A percentile compares a stretch with the other conserved stretches of the same genome.
phyloP scores from a whole-genome alignment of 1,140 invertebrate genomes.

The Plutomurus gul region DNA sequence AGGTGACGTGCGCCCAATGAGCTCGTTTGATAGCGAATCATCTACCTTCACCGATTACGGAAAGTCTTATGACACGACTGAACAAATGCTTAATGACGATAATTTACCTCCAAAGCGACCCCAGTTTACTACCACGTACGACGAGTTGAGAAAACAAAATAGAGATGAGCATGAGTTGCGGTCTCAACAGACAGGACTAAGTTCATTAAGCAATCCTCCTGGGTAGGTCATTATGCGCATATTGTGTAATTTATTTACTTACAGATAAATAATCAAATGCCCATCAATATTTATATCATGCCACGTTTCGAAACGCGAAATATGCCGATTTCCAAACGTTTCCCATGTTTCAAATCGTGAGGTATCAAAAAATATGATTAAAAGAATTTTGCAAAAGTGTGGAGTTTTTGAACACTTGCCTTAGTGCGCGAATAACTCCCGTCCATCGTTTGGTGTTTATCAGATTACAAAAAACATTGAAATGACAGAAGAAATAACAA shows the following conservation, averaged over 20 bases:
- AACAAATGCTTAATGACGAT: slow-evolving; percentile 43
- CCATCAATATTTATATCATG: no score
- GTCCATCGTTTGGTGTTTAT: no score
- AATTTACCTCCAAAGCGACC: slow-evolving; percentile 33
- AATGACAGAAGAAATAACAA: no score
- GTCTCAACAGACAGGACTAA: not conserved
- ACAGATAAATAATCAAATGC: no score
- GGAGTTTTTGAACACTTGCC: no score
- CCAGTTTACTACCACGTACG: slow-evolving; percentile 60
- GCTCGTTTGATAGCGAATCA: slow-evolving; percentile 10
- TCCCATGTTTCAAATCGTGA: no score
- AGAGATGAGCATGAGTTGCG: slow-evolving; percentile 62
- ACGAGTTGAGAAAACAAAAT: slow-evolving; percentile 65
- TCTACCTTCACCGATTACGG: not conserved
- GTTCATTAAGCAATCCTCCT: not conserved
- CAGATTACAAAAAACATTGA: no score
- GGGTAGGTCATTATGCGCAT: not conserved
- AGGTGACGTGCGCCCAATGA: slow-evolving; percentile 46
- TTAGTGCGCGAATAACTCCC: no score
- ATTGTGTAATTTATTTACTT: not conserved
- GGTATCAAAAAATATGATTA: no score
- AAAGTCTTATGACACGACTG: slow-evolving; percentile 23
- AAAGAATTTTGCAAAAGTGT: no score
- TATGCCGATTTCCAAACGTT: no score
- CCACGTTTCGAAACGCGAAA: no score